phyloP scores from a whole-genome alignment of 2,113 vertebrate species.

The Triplophysa tibetana region DNA sequence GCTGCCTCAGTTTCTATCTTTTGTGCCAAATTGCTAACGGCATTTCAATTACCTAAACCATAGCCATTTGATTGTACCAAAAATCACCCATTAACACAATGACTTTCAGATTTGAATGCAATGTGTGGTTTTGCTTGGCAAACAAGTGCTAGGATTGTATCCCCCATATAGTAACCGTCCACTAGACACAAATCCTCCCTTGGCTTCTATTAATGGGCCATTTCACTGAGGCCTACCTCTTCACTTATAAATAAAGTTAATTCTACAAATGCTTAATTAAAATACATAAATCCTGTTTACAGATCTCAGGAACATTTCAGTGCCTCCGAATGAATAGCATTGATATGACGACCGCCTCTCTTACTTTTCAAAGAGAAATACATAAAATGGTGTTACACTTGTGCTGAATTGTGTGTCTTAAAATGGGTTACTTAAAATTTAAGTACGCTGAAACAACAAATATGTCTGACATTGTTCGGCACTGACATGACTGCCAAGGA shows the following conservation, averaged over 20 bases:
- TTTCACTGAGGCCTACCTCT: conserved; percentile 56
- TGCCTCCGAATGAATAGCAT: conserved; percentile 55
- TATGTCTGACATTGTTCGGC: conserved; percentile 6
- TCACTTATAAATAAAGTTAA: conserved; percentile 74
- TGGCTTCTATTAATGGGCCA: conserved; percentile 48
- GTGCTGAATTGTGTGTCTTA: conserved; percentile 48
- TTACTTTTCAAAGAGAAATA: not conserved
- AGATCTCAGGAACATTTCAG: conserved; percentile 55
- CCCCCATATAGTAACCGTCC: conserved; percentile 57
- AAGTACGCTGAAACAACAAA: conserved; percentile 54
- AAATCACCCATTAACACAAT: conserved; percentile 31
- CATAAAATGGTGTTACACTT: conserved; percentile 33
- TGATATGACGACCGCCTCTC: not conserved
- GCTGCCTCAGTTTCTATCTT: not conserved
- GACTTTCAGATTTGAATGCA: conserved; percentile 40
- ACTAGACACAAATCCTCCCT: conserved; percentile 63
- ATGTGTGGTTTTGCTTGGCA: conserved; percentile 34
- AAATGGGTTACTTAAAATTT: conserved; percentile 61
- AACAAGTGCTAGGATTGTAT: conserved; percentile 40
- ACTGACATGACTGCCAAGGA: not conserved
- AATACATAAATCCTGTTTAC: conserved; percentile 76
- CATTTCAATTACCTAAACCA: conserved; percentile 34
- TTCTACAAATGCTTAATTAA: conserved; percentile 77
- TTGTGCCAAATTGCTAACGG: not conserved
- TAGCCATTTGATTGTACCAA: conserved; percentile 15